Conservation (phyloP, 2,113 vertebrate species). For the Lepisosteus osseus region DNA sequence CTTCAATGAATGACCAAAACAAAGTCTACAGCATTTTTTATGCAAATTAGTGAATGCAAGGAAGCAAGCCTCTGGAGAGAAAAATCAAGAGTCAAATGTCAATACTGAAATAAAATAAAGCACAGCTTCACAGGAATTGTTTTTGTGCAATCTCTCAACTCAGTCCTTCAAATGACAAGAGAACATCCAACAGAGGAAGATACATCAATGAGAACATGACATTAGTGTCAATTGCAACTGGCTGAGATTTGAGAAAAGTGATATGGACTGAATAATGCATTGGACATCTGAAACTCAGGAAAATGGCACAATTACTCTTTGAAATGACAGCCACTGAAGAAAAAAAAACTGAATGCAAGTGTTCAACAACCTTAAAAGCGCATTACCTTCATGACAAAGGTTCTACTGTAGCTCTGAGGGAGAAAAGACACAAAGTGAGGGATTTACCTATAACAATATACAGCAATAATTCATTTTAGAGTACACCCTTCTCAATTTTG, state of each 20-base stretch:
- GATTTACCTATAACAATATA: too few species aligned
- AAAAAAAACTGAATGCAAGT: background rate
- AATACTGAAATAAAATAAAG: too few species aligned
- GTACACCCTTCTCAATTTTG: too few species aligned
- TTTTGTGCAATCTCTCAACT: background rate
- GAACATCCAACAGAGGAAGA: background rate
- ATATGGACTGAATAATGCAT: slow-evolving; percentile 24
- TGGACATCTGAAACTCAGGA: background rate
- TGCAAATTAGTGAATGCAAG: too few species aligned
- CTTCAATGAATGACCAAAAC: too few species aligned
- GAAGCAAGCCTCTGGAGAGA: too few species aligned
- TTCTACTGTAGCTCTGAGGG: too few species aligned
- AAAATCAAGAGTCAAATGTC: background rate
- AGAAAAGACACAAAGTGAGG: too few species aligned
- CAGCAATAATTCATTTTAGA: too few species aligned
- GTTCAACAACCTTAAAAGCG: slow-evolving; percentile 1
- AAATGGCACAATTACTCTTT: slow-evolving; percentile 16
- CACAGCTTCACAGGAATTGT: background rate
- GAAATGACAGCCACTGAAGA: slow-evolving; percentile 13
- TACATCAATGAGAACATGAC: slow-evolving; percentile 1
- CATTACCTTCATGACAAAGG: background rate
- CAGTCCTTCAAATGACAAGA: background rate
- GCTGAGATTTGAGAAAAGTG: slow-evolving; percentile 1
- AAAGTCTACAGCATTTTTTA: too few species aligned
- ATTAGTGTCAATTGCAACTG: slow-evolving; percentile 12